Evolutionary conservation across 2,888 invertebrate species (phyloP).

Genomic region (Drosophila pegasa): DNA sequence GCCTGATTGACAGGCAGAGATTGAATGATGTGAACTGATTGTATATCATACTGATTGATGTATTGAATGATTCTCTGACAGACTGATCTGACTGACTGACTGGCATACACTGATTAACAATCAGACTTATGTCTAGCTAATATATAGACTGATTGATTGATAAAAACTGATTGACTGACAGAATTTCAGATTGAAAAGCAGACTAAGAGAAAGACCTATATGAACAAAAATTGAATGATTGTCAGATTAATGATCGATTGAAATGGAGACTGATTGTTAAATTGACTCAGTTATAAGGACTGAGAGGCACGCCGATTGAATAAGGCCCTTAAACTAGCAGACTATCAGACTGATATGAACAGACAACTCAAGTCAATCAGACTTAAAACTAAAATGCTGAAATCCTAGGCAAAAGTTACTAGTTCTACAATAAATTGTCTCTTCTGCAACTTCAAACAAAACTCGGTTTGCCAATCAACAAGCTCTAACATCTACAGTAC

Average conservation of each 20-base stretch:
- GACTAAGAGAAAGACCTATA: too few relatives aligned
- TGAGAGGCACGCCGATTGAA: too few relatives aligned
- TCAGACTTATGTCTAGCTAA: neutral
- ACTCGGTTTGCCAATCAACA: neutral
- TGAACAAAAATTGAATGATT: neutral
- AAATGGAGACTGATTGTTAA: neutral
- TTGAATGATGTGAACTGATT: too few relatives aligned
- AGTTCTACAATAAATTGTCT: neutral
- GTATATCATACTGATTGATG: too few relatives aligned
- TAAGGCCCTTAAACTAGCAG: too few relatives aligned
- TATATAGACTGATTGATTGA: neutral
- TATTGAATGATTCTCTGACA: too few relatives aligned
- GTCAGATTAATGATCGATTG: neutral
- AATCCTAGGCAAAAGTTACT: neutral
- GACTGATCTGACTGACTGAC: too few relatives aligned
- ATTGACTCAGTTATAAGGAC: too few relatives aligned
- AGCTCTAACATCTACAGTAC: neutral
- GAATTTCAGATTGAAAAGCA: neutral
- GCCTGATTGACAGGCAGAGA: too few relatives aligned
- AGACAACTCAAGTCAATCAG: neutral
- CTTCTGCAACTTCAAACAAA: neutral
- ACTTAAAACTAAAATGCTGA: neutral
- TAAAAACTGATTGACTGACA: neutral
- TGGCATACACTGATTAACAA: too few relatives aligned
- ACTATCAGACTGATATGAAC: too few relatives aligned